phyloP scores from a whole-genome alignment of 2,797 vertebrate species.

The Chromis chromis region DNA sequence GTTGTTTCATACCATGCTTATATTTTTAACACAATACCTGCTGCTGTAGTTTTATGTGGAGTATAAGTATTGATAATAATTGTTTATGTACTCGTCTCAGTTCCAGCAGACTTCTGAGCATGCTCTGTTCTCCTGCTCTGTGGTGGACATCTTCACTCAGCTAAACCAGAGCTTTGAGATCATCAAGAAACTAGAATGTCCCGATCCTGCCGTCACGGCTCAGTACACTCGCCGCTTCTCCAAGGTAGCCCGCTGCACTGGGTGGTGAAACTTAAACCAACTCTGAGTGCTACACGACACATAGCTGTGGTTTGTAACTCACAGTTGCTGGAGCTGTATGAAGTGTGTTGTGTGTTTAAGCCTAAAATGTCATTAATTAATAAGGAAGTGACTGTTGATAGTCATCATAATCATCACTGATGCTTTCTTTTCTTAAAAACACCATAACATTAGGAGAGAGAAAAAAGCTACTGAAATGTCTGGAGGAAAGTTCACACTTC shows the following conservation, averaged over 20 bases:
- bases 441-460: background rate
- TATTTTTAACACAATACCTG: background rate
- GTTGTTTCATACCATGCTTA: background rate
- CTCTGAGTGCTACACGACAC: background rate
- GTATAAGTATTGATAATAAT: background rate
- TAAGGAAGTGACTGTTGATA: background rate
- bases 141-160: constrained; percentile 99
- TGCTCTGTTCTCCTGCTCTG: constrained; percentile 97
- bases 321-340: background rate
- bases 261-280: background rate
- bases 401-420: background rate
- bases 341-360: background rate
- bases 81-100: constrained; percentile 72
- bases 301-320: background rate
- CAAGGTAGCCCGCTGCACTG: constrained; percentile 91
- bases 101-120: constrained; percentile 99
- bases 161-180: constrained; percentile 99
- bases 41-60: background rate
- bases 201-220: constrained; percentile 92
- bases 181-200: constrained; percentile 97
- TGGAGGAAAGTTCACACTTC: background rate
- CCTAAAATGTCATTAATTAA: background rate
- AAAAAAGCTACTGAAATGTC: background rate
- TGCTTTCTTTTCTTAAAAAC: background rate
- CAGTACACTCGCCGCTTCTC: constrained; percentile 96